Conservation (phyloP, 2,888 invertebrate genomes). For the Coronaproctus castanopsis region DNA sequence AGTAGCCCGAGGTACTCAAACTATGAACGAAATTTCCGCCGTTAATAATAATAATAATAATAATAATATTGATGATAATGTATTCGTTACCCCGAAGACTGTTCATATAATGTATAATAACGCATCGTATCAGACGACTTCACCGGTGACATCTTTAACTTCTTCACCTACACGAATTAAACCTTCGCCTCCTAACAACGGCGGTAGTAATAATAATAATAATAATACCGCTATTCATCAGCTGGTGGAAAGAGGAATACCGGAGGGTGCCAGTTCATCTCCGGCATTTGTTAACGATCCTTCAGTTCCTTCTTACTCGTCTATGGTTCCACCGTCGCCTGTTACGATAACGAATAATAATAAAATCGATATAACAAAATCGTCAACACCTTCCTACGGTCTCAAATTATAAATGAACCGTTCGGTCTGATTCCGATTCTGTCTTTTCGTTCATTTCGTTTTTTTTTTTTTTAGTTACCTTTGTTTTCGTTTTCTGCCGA, state of each 20-base stretch:
- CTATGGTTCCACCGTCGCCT: neutral
- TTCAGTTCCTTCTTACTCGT: constrained; percentile 2
- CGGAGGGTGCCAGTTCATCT: constrained; percentile 10
- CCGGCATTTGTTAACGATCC: constrained; percentile 5
- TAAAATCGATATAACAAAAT: no score
- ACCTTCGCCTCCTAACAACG: neutral
- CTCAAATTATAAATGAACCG: no score
- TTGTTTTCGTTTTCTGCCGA: no score
- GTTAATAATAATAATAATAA: neutral
- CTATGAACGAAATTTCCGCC: constrained; percentile 3
- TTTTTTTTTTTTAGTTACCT: no score
- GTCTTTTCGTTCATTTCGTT: no score
- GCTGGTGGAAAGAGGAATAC: constrained; percentile 7
- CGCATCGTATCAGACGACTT: constrained; percentile 1
- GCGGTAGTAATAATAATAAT: no score
- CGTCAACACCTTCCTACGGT: no score
- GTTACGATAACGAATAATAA: no score
- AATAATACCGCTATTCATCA: neutral
- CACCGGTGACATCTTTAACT: constrained; percentile 5
- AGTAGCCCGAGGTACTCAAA: constrained; percentile 22
- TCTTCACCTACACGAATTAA: constrained; percentile 11
- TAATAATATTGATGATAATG: neutral
- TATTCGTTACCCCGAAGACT: neutral
- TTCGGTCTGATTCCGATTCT: no score
- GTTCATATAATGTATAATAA: constrained; percentile 1